Conservation (phyloP, 2,113 vertebrate species). For the Chionomys nivalis region DNA sequence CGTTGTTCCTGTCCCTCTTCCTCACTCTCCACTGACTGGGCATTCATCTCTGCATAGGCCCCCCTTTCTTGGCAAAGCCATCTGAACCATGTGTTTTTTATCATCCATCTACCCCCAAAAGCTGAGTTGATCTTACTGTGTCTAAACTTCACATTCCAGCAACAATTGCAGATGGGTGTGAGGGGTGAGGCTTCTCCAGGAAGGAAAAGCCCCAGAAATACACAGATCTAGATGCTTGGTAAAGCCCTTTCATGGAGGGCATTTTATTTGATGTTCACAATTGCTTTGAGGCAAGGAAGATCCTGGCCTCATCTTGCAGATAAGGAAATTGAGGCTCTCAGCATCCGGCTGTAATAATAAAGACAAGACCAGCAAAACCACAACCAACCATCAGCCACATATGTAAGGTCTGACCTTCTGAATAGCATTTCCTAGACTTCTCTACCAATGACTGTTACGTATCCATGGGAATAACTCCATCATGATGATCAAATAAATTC, state of each 20-base stretch:
- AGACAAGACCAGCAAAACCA: background rate
- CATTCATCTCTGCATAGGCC: background rate
- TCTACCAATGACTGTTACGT: conserved; percentile 46
- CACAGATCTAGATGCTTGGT: background rate
- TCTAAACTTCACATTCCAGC: background rate
- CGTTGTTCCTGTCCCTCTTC: background rate
- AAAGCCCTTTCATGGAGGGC: background rate
- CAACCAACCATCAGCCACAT: background rate
- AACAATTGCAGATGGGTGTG: background rate
- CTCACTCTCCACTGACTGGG: background rate
- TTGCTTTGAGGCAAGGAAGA: background rate
- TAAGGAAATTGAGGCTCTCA: background rate
- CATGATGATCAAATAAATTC: conserved; percentile 60
- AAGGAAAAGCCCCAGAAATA: background rate
- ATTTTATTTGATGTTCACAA: background rate
- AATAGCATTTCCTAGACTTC: background rate
- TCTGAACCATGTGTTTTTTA: background rate
- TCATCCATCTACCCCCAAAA: background rate
- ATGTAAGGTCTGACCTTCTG: conserved; percentile 28
- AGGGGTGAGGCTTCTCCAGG: background rate
- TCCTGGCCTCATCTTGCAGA: background rate
- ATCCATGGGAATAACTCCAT: conserved; percentile 30
- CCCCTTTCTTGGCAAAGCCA: background rate
- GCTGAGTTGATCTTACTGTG: background rate
- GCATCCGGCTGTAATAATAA: background rate